phyloP scores from a whole-genome alignment of 2,888 invertebrate genomes.

The Metallyticus violacea region DNA sequence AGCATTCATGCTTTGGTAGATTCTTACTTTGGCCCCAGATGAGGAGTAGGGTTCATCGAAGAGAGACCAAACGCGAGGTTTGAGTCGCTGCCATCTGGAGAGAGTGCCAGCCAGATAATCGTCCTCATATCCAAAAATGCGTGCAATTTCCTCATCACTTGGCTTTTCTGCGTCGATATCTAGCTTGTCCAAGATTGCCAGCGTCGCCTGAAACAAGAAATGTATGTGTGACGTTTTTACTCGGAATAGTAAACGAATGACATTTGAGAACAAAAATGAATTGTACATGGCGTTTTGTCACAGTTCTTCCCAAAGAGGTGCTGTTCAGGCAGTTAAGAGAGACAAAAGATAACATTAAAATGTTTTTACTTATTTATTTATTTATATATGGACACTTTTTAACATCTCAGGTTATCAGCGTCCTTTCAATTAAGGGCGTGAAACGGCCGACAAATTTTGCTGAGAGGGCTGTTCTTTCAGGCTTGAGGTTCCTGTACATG shows the following conservation, averaged over 20 bases:
- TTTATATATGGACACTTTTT: no score
- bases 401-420: no score
- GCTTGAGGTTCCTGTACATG: no score
- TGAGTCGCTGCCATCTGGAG: slow-evolving; percentile 84
- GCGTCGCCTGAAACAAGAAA: slow-evolving; percentile 69
- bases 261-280: no score
- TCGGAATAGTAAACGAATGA: neutral
- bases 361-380: no score
- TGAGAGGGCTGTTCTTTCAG: no score
- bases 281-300: no score
- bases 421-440: no score
- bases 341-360: no score
- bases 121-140: slow-evolving; percentile 88
- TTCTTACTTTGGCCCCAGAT: slow-evolving; percentile 76
- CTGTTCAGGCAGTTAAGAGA: no score
- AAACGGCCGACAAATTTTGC: no score
- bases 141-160: slow-evolving; percentile 88
- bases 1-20: neutral
- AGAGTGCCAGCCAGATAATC: slow-evolving; percentile 75
- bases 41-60: slow-evolving; percentile 97
- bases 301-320: no score
- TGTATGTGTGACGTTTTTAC: neutral
- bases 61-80: slow-evolving; percentile 90
- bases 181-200: slow-evolving; percentile 92
- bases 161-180: slow-evolving; percentile 92